Conservation (phyloP, 30 jellyfish, hydroid and myxozoan genomes). For the Aurelia sp. region DNA sequence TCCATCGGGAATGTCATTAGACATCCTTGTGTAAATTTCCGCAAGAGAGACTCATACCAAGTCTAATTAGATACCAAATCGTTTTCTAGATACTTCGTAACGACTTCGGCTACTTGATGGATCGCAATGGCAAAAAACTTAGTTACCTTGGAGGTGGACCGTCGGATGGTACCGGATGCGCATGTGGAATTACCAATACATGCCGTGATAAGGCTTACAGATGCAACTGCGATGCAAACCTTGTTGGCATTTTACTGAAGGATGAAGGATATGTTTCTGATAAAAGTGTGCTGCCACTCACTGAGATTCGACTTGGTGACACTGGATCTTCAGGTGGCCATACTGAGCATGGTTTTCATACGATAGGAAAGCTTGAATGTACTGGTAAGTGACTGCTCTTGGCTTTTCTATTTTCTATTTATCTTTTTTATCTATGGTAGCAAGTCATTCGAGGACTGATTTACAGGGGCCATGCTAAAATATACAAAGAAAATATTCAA, state of each 20-base stretch:
- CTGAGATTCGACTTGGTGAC: slow-evolving; percentile 48
- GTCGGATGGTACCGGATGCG: slow-evolving; percentile 54
- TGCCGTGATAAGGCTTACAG: slow-evolving; percentile 4
- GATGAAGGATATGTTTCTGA: slow-evolving; percentile 67
- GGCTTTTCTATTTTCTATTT: too few relatives aligned
- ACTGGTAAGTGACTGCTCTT: slow-evolving; percentile 3
- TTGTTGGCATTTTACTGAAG: background rate
- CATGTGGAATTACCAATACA: slow-evolving; percentile 59
- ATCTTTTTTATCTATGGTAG: too few relatives aligned
- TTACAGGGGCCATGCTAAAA: too few relatives aligned
- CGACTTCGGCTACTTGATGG: slow-evolving; percentile 1
- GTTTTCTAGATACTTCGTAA: background rate
- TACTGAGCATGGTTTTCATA: slow-evolving; percentile 37
- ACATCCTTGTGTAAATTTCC: too few relatives aligned
- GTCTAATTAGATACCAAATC: too few relatives aligned
- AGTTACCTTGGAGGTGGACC: slow-evolving; percentile 66
- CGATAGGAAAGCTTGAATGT: slow-evolving; percentile 55
- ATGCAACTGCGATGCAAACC: slow-evolving; percentile 71
- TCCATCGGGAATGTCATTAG: too few relatives aligned
- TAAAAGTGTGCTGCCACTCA: slow-evolving; percentile 36
- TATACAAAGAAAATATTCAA: too few relatives aligned
- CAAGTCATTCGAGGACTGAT: too few relatives aligned
- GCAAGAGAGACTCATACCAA: too few relatives aligned
- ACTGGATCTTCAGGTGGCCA: slow-evolving; percentile 39
- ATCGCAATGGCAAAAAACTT: slow-evolving; percentile 20